Base-by-base conservation (phyloP, 2,888 invertebrate species). In the Parnassius glacialis region DNA sequence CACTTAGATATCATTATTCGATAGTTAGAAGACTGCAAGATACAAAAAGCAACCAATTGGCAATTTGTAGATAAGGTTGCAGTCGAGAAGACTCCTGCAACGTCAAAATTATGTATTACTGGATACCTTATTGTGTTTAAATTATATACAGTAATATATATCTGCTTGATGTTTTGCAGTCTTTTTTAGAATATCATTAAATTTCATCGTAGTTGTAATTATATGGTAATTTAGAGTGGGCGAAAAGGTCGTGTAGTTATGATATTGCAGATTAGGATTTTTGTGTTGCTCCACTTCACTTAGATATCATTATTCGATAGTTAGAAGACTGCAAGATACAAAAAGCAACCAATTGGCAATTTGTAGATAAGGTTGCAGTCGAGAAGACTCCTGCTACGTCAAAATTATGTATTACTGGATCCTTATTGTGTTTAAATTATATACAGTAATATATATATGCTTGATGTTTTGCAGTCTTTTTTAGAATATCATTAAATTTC, bases 321-420 rank as follows among this genome's bases (percentile, higher is more conserved):
- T 13, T 10, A 9, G 48, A 50, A 64, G 72, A 67, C 71, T 76
- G 75, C 74, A 73, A 68, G 43, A 70, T 74, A 68, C n/a, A 59
- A 64, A 68, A 67, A 65, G 57, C 57, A 59, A 56, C 55, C 53
- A 60, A 66, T 72, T 75, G 75, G 73, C 74, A 65, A 68, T 67
- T 71, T 81, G 80, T 80, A 80, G 42, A 80, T 81, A 81, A 73
- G 71, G 69, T 76, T 78, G 75, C 81, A 70, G 81, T 76, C 64
- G 78, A 76, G 65, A 42, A 52, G 64, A 53, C 59, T 75, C 75
- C 81, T 74, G 84, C 79, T 76, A 78, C 69, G 57, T 69, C 77
- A 70, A 80, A 79, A 78, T 77, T 77, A 42, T 72, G 65, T 80
- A 76, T 78, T 75, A 74, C 76, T 78, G 80, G 72, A 75, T 78